Evolutionary conservation across 1,140 invertebrate genomes (phyloP), one percentile per base, ranked within the genome.

Genomic region (Brachionus rotundiformis): DNA sequence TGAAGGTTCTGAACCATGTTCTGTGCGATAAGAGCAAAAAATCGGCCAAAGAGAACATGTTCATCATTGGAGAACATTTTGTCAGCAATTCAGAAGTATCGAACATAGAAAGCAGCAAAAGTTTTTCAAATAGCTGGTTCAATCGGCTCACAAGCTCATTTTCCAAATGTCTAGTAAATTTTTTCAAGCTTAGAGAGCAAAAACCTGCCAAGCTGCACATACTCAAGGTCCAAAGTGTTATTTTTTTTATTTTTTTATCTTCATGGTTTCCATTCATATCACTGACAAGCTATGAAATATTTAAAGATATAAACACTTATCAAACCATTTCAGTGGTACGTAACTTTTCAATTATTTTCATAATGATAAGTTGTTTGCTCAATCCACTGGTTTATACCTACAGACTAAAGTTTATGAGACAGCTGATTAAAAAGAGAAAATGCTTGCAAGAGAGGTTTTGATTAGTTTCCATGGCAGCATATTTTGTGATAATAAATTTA

Each of bases 211-310:
- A 73, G 29, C 41, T 73, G 3, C 36, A 73, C 19, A 44, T 73
- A 8, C 39, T 73, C 11, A 73, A 73, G 25, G 41, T 73, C 0
- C 68, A 73, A 25, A 44, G 36, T n/a, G 2, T 73, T 41, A 73
- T 73, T 31, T 73, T 73, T 73, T 44, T 73, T 27, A 44, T 73
- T 23, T 73, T 73, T 73, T 41, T 73, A 10, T 41, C 36, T 23
- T 25, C 68, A 73, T 73, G 68, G 68, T 73, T 73, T 73, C 68
- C 68, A 1, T 73, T 13, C n/a, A 73, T 73, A 10, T 3, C 25
- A 25, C 19, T 73, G 4, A 73, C 68, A 4, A 73, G 19, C 23
- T 73, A 73, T 41, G 68, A 73, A 73, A 41, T 41, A 11, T 8
- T 41, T 5, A 73, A 44, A 19, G 19, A 47, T 23, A 73, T 73